Evolutionary conservation across 2,888 invertebrate species (phyloP), one percentile per base, ranked within the genome.

Genomic region (Dryobota labecula): DNA sequence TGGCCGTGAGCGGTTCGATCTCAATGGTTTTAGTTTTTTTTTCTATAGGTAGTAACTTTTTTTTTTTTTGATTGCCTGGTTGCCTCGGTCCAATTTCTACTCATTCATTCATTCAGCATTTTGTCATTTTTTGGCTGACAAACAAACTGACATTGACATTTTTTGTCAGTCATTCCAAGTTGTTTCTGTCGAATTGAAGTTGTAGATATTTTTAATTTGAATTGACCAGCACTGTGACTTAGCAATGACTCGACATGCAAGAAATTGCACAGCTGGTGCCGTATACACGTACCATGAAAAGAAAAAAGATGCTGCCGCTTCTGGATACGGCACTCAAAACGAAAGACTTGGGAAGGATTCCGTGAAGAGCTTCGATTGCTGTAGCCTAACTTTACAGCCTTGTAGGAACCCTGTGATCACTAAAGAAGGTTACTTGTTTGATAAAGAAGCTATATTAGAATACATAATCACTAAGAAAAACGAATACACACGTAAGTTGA

Each of bases 241-340:
- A 69, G 72, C 38, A 84, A 99, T 99, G 99, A 99, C 99, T 0
- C 97, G 99, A 67, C 99, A 99, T 91, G 99, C 99, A 15, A 97
- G 99, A 92, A 99, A 99, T 95, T 99, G 99, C 89, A 99, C 99
- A 2, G 99, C 99, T 1, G 99, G 99, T 70, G 98, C 99, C 13
- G 99, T 99, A 15, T 99, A 99, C 92, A 99, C 99, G 0, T 99
- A 99, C 88, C 98, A 99, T 88, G 99, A 99, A 91, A 98, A 99
- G 94, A 98, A 99, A 92, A 99, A 99, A 91, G 99, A 99, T 91
- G 99, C 99, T 2, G 97, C 98, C 54, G 97, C 98, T 13, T 99
- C 99, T 20, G 99, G 99, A 11, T 99, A 99, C 93, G 99, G 98
- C 2, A 98, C 98, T 45, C 97, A 98, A 91, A 97, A 96, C 61